Percentiles rank a stretch among this genome's conserved stretches.
Conservation (phyloP, 2,797 vertebrate species). For the Loris lydekkerianus region DNA sequence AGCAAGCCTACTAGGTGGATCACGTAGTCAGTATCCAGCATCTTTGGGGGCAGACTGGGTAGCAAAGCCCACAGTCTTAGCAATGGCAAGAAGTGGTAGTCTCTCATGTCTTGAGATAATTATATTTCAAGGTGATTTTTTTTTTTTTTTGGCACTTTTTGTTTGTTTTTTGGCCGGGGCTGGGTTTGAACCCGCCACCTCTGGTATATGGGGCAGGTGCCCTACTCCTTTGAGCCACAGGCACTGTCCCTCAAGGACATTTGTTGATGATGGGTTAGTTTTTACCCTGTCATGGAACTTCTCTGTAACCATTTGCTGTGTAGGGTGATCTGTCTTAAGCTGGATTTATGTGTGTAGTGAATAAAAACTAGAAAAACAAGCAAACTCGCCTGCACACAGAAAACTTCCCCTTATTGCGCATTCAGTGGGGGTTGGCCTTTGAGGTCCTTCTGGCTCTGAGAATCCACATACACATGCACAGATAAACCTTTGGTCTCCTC, state of each 20-base stretch:
- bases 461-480: background rate
- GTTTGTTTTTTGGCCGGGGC: too few species aligned
- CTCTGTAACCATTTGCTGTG: background rate
- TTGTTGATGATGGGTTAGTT: background rate
- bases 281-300: background rate
- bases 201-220: too few species aligned
- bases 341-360: background rate
- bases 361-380: background rate
- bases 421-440: background rate
- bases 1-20: background rate
- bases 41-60: background rate
- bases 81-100: too few species aligned
- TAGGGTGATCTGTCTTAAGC: background rate
- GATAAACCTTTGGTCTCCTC: background rate
- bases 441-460: background rate
- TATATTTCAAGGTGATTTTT: background rate
- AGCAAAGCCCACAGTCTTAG: background rate
- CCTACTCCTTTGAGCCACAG: too few species aligned
- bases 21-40: background rate
- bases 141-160: background rate
- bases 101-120: background rate
- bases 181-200: too few species aligned
- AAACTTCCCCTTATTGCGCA: background rate
- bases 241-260: background rate
- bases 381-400: rapidly evolving